A percentile compares a stretch with the other conserved stretches of the same genome.
Evolutionary conservation across 2,113 vertebrate genomes (phyloP).

Genomic region (Mormyrus iriodes): DNA sequence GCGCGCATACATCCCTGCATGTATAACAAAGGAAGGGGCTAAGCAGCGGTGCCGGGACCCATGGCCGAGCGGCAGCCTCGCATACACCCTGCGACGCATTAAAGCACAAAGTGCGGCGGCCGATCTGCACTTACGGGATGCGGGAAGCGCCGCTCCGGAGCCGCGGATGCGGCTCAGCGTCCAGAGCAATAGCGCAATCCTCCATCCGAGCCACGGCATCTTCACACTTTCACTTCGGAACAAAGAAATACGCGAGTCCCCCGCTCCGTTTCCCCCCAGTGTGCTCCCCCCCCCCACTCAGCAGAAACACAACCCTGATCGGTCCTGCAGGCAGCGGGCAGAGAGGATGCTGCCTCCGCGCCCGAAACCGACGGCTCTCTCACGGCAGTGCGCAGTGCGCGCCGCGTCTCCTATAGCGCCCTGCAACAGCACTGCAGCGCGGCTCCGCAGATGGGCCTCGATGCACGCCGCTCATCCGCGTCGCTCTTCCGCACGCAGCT

Average conservation of each 20-base stretch:
- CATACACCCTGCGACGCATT: slow-evolving; percentile 18
- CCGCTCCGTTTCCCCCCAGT: neutral
- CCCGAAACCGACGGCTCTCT: slow-evolving; percentile 8
- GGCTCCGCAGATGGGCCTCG: slow-evolving; percentile 20
- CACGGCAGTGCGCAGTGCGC: slow-evolving; percentile 25
- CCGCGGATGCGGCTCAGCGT: slow-evolving; percentile 29
- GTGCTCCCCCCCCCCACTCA: slow-evolving; percentile 28
- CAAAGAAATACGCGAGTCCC: slow-evolving; percentile 30
- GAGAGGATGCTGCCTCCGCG: slow-evolving; percentile 17
- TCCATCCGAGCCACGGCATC: slow-evolving; percentile 34
- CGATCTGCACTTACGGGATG: slow-evolving; percentile 39
- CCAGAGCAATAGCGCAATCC: slow-evolving; percentile 33
- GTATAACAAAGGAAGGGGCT: neutral
- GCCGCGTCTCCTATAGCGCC: slow-evolving; percentile 19
- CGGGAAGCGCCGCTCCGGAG: slow-evolving; percentile 26
- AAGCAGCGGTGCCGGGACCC: neutral
- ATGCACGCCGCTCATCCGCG: slow-evolving; percentile 4
- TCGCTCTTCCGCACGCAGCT: slow-evolving; percentile 23
- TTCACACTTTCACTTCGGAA: slow-evolving; percentile 35
- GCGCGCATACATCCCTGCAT: neutral
- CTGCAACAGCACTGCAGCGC: slow-evolving; percentile 15
- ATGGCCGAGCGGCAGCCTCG: neutral
- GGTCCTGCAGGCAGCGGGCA: slow-evolving; percentile 18
- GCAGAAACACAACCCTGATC: slow-evolving; percentile 18
- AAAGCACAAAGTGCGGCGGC: slow-evolving; percentile 10